Evolutionary conservation across 2,888 invertebrate species (phyloP), one percentile per base, ranked within the genome.

Genomic region (Calephelis perditalis): DNA sequence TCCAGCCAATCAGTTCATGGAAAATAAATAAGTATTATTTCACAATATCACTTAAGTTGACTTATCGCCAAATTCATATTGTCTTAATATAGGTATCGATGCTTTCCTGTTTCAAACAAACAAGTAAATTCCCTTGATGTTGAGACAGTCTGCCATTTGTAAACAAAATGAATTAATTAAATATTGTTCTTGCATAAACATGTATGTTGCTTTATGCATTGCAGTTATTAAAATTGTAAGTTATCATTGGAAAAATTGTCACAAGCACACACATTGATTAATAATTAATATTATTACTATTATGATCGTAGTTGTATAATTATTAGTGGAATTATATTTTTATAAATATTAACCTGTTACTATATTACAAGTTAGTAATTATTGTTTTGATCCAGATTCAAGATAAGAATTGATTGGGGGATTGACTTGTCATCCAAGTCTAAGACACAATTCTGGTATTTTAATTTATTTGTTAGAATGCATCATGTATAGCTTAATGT

Each of bases 401-500:
- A 3, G 47, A 15, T 10, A 49, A 15, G 26, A 6, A 49, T 26
- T 49, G 26, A 9, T 49, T 26, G 8, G 49, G 26, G 9, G 49
- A 15, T 49, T 49, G 8, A 26, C 49, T 35, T 26, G 26, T 10
- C 49, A 26, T 49, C 49, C 35, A 49, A 26, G 15, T 49, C 49
- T 3, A 26, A 49, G 49, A 35, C 15, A 49, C 6, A 6, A 35
- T 26, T 52, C 35, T 35, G 40, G 40, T 40, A 52, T 52, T 52
- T 52, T 52, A 52, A 52, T 52, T 52, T 52, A 49, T 52, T 35
- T 54, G 54, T 11, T 36, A 54, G n/a, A n/a, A 54, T 35, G 36
- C n/a, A 54, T 74, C 68, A 63, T 85, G 84, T 85, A 84, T 77
- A 85, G 36, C 54, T 54, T 83, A 81, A 76, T 85, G 85, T 85